A percentile compares a stretch with the other conserved stretches of the same genome.
These are phyloP conservation scores for Enteromius afrohamiltoni DNA, from an alignment of 2,797 vertebrate species.

Conservation along the genomic window DNA sequence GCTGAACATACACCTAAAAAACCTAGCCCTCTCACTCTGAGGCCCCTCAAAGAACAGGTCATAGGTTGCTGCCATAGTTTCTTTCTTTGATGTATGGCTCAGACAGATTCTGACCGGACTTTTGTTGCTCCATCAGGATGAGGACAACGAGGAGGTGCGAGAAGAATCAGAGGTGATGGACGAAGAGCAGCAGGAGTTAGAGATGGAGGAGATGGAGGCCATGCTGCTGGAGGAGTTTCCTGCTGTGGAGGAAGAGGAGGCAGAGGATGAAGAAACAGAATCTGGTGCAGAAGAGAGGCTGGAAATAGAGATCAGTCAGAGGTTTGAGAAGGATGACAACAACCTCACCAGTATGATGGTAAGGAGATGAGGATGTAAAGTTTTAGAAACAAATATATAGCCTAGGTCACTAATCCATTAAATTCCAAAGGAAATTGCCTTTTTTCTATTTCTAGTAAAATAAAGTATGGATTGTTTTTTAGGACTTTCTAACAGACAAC, in stretches of 20 bases:
- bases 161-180: slow-evolving; percentile 53
- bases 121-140: slow-evolving; percentile 17
- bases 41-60: slow-evolving; percentile 8
- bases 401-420: too few species aligned
- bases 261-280: slow-evolving; percentile 83
- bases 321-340: slow-evolving; percentile 78
- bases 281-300: slow-evolving; percentile 78
- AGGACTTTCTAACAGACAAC: slow-evolving; percentile 72
- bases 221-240: slow-evolving; percentile 86
- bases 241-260: slow-evolving; percentile 78
- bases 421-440: neutral
- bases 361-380: slow-evolving; percentile 34
- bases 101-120: slow-evolving; percentile 6
- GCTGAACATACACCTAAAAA: slow-evolving; percentile 70
- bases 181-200: slow-evolving; percentile 65
- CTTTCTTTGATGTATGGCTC: neutral
- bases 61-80: neutral
- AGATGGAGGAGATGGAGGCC: slow-evolving; percentile 76
- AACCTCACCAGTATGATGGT: slow-evolving; percentile 80
- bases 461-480: neutral
- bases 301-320: slow-evolving; percentile 82
- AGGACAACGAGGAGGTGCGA: slow-evolving; percentile 56
- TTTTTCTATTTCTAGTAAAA: neutral
- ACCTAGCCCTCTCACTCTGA: neutral
- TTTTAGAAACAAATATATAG: neutral